phyloP scores from a whole-genome alignment of 2,113 vertebrate genomes.

The Osmerus eperlanus region DNA sequence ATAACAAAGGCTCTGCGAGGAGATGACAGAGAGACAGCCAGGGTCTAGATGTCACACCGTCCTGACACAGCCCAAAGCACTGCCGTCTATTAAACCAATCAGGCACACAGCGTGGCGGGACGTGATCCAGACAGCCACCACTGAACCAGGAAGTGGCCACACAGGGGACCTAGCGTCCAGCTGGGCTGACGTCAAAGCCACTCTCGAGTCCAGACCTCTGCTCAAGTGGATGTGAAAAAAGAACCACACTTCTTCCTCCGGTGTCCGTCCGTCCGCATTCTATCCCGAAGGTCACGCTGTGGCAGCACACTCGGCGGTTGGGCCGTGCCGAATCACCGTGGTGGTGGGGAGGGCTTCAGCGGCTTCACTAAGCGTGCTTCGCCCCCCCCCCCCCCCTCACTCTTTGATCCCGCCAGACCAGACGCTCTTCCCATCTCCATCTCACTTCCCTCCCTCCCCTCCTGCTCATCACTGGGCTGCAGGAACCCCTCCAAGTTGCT shows the following conservation, averaged over 20 bases:
- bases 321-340: conserved; percentile 23
- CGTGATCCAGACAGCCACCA: conserved; percentile 12
- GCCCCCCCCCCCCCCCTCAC: conserved; percentile 40
- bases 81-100: conserved; percentile 29
- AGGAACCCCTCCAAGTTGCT: conserved; percentile 51
- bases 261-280: not conserved
- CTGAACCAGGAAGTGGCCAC: conserved; percentile 4
- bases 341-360: conserved; percentile 2
- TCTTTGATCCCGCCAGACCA: conserved; percentile 60
- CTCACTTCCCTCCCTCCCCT: conserved; percentile 49
- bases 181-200: not conserved
- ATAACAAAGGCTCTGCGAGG: conserved; percentile 45
- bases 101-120: conserved; percentile 13
- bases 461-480: conserved; percentile 59
- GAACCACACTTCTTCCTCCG: not conserved
- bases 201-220: not conserved
- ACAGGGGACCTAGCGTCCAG: not conserved
- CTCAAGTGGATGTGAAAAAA: not conserved
- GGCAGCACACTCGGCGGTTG: not conserved
- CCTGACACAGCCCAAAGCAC: conserved; percentile 52
- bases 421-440: conserved; percentile 61
- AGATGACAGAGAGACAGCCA: conserved; percentile 34
- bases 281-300: not conserved
- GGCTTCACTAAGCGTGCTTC: conserved; percentile 37
- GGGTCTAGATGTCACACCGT: conserved; percentile 58